Evolutionary conservation across 2,888 invertebrate species (phyloP).

Genomic region (Anthrax anthrax): DNA sequence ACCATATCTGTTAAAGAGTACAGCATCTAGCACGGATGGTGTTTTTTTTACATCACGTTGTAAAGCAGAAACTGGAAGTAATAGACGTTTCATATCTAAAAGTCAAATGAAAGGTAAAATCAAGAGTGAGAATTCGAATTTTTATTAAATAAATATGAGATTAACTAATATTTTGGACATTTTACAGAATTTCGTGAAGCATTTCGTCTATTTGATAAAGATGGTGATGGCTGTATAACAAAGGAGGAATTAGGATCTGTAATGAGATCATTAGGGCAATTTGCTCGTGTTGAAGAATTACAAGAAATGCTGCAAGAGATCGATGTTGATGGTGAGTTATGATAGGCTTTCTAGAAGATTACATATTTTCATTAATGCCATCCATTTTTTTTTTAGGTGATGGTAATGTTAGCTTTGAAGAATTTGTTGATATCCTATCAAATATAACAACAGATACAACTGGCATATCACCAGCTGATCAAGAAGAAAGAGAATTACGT

Average conservation of each 20-base stretch:
- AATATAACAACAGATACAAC: conserved; percentile 53
- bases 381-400: conserved; percentile 42
- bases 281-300: conserved; percentile 72
- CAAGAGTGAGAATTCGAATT: not conserved
- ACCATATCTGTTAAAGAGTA: conserved; percentile 14
- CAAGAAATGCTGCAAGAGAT: conserved; percentile 77
- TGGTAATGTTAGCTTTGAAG: conserved; percentile 77
- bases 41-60: conserved; percentile 20
- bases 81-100: conserved; percentile 38
- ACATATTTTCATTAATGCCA: not conserved
- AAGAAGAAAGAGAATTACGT: conserved; percentile 67
- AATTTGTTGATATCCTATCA: conserved; percentile 72
- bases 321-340: conserved; percentile 54
- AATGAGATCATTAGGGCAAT: conserved; percentile 75
- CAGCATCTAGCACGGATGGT: conserved; percentile 15
- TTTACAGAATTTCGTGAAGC: conserved; percentile 69
- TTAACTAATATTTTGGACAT: not conserved
- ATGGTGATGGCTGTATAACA: conserved; percentile 75
- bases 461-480: conserved; percentile 47
- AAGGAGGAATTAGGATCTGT: conserved; percentile 75
- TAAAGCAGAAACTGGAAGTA: conserved; percentile 12
- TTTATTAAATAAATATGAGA: not conserved
- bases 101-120: conserved; percentile 66
- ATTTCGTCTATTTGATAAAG: conserved; percentile 75
- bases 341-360: conserved; percentile 1